Conservation (phyloP, 2,888 invertebrate species). For the Chymomyza procnemis region DNA sequence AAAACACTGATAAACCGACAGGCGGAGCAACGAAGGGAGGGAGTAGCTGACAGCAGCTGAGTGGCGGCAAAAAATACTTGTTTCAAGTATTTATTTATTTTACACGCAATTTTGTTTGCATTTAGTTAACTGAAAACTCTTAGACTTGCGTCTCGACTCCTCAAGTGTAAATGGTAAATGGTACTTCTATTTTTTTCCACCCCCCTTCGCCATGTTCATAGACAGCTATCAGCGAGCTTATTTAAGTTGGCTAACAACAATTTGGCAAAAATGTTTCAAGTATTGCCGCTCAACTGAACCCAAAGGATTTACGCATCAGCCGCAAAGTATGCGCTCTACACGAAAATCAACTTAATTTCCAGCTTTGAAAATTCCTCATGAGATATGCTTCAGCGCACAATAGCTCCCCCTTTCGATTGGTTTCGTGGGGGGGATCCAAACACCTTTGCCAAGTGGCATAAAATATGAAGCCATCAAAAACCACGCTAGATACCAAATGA, state of each 20-base stretch:
- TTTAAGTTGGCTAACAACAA: neutral
- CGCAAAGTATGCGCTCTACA: slow-evolving; percentile 41
- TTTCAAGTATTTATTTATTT: slow-evolving; percentile 55
- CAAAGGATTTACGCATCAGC: slow-evolving; percentile 28
- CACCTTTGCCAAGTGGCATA: neutral
- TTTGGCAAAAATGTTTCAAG: neutral
- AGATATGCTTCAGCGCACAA: neutral
- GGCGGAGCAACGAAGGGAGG: neutral
- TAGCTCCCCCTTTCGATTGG: neutral
- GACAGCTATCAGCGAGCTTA: neutral
- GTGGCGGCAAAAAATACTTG: slow-evolving; percentile 16
- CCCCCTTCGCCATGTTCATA: neutral
- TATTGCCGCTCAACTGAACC: slow-evolving; percentile 41
- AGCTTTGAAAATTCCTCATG: neutral
- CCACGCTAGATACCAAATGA: neutral
- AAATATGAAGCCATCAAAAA: slow-evolving; percentile 5
- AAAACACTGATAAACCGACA: neutral
- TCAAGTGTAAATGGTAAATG: neutral
- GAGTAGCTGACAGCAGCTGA: too few species aligned
- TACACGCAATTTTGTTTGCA: slow-evolving; percentile 46
- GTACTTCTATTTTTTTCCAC: too few species aligned
- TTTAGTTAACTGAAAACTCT: slow-evolving; percentile 39
- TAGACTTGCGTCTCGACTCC: slow-evolving; percentile 13
- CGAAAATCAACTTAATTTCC: slow-evolving; percentile 44
- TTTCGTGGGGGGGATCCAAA: neutral